These are phyloP conservation scores for Prietella phreatophila DNA, from an alignment of 2,113 vertebrate species.

Conservation along the genomic window DNA sequence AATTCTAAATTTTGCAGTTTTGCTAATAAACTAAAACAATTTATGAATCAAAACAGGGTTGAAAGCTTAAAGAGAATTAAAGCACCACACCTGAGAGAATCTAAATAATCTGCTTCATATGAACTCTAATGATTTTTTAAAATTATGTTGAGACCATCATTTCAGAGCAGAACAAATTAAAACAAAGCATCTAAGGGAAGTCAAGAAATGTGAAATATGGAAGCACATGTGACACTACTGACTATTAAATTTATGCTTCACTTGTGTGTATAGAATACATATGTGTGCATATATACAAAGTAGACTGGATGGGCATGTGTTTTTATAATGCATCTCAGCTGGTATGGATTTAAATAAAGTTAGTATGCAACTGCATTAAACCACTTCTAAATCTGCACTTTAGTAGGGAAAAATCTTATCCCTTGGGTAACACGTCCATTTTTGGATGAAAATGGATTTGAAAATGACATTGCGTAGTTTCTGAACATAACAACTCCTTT, in stretches of 20 bases:
- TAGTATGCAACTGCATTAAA: neutral
- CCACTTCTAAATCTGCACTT: neutral
- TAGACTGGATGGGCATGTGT: too few relatives aligned
- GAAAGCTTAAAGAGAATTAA: neutral
- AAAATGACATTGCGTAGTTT: neutral
- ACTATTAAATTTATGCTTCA: neutral
- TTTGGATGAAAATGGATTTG: neutral
- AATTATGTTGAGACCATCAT: neutral
- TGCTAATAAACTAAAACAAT: neutral
- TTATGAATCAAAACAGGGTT: neutral
- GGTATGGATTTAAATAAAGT: too few relatives aligned
- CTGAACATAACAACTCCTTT: neutral
- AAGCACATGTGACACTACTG: neutral
- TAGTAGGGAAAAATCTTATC: neutral
- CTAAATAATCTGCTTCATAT: neutral
- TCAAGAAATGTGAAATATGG: neutral
- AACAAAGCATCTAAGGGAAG: neutral
- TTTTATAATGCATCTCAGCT: too few relatives aligned
- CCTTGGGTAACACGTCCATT: neutral
- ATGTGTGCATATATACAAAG: too few relatives aligned
- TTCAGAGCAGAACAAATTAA: neutral
- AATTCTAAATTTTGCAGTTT: neutral
- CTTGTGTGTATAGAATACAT: neutral
- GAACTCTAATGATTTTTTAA: neutral
- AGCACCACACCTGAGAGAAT: neutral